Percentiles rank a stretch among this genome's conserved stretches.
Conservation (phyloP, 2,113 vertebrate genomes). For the Turdus rufiventris region DNA sequence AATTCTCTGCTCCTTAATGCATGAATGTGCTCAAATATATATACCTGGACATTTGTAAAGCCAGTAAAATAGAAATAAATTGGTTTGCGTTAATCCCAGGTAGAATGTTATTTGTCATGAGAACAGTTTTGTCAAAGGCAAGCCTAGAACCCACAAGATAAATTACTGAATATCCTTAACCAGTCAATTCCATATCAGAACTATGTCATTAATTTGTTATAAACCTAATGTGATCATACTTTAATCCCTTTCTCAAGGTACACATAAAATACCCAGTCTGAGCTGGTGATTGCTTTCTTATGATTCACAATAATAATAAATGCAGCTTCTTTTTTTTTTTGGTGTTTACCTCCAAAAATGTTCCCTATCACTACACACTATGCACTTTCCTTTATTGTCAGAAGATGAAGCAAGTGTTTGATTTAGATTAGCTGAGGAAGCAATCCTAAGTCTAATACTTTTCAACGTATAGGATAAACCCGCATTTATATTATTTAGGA, state of each 20-base stretch:
- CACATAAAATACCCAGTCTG: neutral
- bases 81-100: neutral
- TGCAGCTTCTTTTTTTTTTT: neutral
- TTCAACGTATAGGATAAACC: neutral
- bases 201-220: neutral
- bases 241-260: neutral
- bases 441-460: neutral
- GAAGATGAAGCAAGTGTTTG: neutral
- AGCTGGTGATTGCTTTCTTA: neutral
- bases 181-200: neutral
- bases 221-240: neutral
- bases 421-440: neutral
- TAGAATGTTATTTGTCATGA: neutral
- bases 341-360: neutral
- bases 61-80: neutral
- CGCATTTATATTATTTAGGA: neutral
- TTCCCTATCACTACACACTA: neutral
- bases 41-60: neutral
- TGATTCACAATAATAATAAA: neutral
- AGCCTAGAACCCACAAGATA: neutral
- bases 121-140: neutral
- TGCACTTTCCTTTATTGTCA: neutral
- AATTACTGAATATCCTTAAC: neutral
- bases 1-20: neutral
- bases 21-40: neutral